phyloP scores from a whole-genome alignment of 2,888 invertebrate genomes.

The Hofmannophila pseudospretella region DNA sequence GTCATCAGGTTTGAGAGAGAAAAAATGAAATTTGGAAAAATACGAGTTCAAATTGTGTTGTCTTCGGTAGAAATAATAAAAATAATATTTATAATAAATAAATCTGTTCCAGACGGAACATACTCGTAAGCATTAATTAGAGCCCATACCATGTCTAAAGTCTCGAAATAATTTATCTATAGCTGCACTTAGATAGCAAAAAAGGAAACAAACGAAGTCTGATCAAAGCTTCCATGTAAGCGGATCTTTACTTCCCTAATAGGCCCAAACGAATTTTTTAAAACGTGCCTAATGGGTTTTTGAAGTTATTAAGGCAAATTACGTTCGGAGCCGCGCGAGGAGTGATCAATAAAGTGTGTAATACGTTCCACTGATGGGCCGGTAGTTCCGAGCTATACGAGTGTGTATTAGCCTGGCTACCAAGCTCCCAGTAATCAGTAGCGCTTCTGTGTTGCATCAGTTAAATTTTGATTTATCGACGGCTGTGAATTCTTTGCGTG shows the following conservation, averaged over 20 bases:
- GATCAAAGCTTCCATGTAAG: no score
- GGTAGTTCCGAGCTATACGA: conserved; percentile 31
- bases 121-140: no score
- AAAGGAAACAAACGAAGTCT: no score
- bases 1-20: no score
- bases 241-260: conserved; percentile 5
- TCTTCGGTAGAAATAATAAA: no score
- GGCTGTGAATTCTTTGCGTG: conserved; percentile 11
- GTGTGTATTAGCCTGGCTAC: conserved; percentile 18
- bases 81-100: no score
- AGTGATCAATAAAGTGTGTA: conserved; percentile 50
- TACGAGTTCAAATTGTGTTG: no score
- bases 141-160: no score
- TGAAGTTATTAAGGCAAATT: conserved; percentile 69
- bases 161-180: no score
- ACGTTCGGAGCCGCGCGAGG: conserved; percentile 43
- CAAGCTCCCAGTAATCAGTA: conserved; percentile 44
- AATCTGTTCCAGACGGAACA: no score
- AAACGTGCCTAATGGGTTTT: conserved; percentile 58
- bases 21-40: no score
- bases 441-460: conserved; percentile 52
- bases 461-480: conserved; percentile 59
- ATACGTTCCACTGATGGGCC: conserved; percentile 48
- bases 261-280: conserved; percentile 27
- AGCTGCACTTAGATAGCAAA: no score